Conservation (phyloP, 2,797 vertebrate genomes). For the Hemitrygon akajei region DNA sequence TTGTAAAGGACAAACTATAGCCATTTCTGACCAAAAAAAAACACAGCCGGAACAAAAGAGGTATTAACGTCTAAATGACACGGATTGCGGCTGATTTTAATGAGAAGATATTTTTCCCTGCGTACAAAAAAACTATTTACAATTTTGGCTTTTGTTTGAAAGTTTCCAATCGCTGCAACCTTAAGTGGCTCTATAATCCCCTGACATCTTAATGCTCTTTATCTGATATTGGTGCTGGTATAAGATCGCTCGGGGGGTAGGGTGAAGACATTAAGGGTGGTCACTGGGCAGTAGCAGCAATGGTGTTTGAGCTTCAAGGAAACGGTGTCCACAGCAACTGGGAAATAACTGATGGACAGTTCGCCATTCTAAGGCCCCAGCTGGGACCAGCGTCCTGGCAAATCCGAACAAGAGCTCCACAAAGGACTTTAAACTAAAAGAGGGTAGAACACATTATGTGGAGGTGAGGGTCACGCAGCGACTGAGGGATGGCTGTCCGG, state of each 20-base stretch:
- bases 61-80: conserved; percentile 28
- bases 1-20: conserved; percentile 5
- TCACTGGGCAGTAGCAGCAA: background rate
- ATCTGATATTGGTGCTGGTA: background rate
- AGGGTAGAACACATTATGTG: too few species aligned
- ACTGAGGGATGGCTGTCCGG: too few species aligned
- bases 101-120: conserved; percentile 10
- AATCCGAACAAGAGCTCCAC: too few species aligned
- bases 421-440: too few species aligned
- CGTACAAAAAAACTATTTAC: conserved; percentile 29
- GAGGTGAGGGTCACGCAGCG: too few species aligned
- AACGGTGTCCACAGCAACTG: background rate
- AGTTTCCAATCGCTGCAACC: conserved; percentile 1
- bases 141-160: background rate
- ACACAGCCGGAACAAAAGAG: background rate
- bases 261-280: background rate
- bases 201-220: conserved; percentile 4
- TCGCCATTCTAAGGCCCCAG: too few species aligned
- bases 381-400: too few species aligned
- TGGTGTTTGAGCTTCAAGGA: background rate
- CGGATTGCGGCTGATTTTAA: conserved; percentile 13
- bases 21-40: conserved; percentile 14
- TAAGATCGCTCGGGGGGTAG: background rate
- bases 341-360: background rate
- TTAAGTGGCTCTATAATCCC: conserved; percentile 27